Base-by-base conservation (phyloP, 2,113 vertebrate species). In the Cinclus mexicanus region DNA sequence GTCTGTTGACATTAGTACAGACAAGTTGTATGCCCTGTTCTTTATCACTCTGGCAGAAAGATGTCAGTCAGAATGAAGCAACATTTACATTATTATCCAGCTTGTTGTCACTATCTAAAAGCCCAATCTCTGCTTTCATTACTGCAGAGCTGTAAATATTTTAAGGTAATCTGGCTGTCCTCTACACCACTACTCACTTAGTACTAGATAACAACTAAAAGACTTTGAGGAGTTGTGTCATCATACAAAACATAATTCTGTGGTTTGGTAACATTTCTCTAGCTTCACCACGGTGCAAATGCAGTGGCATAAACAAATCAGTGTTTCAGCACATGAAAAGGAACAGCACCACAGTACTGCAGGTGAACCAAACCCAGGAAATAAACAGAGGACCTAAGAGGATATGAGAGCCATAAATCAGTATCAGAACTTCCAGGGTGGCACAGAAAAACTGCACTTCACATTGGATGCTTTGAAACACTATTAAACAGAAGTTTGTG, bases 51-150 rank as follows among this genome's bases (percentile, higher is more conserved):
- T 19, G 37, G 81, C 72, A 95, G 57, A 94, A 91, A 95, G 76
- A 79, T 96, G 69, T 49, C 74, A 93, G 81, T 53, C 70, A 87
- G 82, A 87, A 83, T 69, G 70, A 94, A 90, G 93, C 84, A 93
- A 85, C 64, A 41, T 80, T 85, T 83, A 90, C 92, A 90, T 81
- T 67, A 83, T 70, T 87, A 91, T 25, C 42, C 89, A 94, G 65
- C 60, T 68, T 87, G 56, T 89, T 91, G 89, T 89, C 76, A 52
- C 77, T 89, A 96, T 89, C 87, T 91, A 39, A 21, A 85, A 90
- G 47, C 29, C 25, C 44, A 42, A 95, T 94, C 89, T 91, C 68
- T 5, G 7, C 75, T 88, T 88, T 74, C 57, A 91, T 55, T 90
- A 74, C 39, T 74, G 64, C 72, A 78, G 42, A 90, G 28, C 77